phyloP scores from a whole-genome alignment of 2,797 vertebrate species.

The Pangasius krempfi region DNA sequence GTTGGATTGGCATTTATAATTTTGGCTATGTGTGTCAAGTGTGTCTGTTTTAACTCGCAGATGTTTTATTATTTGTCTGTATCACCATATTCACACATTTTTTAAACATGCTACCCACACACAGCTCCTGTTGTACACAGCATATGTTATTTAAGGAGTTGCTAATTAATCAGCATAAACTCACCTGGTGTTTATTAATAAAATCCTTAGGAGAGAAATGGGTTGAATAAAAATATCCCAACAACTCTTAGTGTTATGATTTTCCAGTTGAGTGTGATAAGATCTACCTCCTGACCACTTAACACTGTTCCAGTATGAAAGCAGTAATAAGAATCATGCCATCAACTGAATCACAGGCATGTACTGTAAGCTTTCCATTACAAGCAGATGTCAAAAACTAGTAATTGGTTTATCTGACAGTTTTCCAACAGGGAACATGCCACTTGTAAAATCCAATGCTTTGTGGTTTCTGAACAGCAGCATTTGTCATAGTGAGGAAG shows the following conservation, averaged over 20 bases:
- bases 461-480: conserved; percentile 27
- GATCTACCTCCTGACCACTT: conserved; percentile 3
- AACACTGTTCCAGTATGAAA: neutral
- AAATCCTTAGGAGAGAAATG: conserved; percentile 20
- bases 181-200: conserved; percentile 51
- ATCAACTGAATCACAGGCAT: neutral
- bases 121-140: conserved; percentile 39
- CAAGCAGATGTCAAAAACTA: conserved; percentile 12
- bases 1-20: conserved; percentile 21
- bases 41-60: neutral
- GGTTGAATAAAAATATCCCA: conserved; percentile 40
- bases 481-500: conserved; percentile 26
- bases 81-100: conserved; percentile 28
- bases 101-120: conserved; percentile 13
- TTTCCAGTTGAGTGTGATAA: conserved; percentile 33
- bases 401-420: conserved; percentile 42
- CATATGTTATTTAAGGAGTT: conserved; percentile 51
- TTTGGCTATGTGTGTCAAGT: neutral
- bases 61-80: neutral
- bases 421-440: conserved; percentile 34
- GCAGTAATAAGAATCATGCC: neutral
- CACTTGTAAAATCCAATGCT: conserved; percentile 6
- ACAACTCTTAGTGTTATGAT: conserved; percentile 17
- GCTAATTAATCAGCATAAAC: conserved; percentile 55
- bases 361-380: neutral